Base-by-base conservation (phyloP, 2,113 vertebrate species). In the Mirounga angustirostris region DNA sequence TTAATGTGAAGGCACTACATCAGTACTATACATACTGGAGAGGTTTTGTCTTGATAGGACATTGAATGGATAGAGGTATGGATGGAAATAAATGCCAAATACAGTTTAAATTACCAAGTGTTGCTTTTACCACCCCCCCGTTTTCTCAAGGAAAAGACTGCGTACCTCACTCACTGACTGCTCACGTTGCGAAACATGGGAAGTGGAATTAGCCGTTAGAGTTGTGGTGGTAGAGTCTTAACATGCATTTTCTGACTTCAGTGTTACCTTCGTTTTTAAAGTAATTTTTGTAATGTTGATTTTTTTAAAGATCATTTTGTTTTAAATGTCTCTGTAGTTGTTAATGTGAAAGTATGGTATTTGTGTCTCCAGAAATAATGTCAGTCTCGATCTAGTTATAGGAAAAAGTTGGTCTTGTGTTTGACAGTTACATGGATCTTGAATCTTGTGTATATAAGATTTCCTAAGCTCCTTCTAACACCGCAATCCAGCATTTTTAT, bases 271-370 rank as follows among this genome's bases (percentile, higher is more conserved):
- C 83, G 14, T 83, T 92, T 96, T 97, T 56, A 36, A 58, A 73
- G 50, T 89, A 69, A 43, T 78, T 61, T 67, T 97, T 94, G 65
- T 89, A 85, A 40, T 84, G 5, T 61, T 93, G 56, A 15, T n/a
- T 96, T 95, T 92, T 85, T 85, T 80, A 24, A 86, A 83, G 76
- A 85, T 82, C 12, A 28, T 95, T 93, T 91, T 84, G 40, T 95
- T 96, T 15, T 65, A 87, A 97, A 89, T 74, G n/a, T 87, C 56
- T 89, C 46, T 91, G 33, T 84, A 95, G 73, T n/a, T 91, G 84
- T 93, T 96, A 87, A 81, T 82, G 18, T 69, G 95, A 83, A 95
- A 89, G 26, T 65, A 76, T 61, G 73, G 43, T 79, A 86, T 94
- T 92, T 89, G 5, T 95, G 59, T 97, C 36, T 89, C 16, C 56